Evolutionary conservation across 2,888 invertebrate genomes (phyloP).

Genomic region (Acrocyrtus sp.): DNA sequence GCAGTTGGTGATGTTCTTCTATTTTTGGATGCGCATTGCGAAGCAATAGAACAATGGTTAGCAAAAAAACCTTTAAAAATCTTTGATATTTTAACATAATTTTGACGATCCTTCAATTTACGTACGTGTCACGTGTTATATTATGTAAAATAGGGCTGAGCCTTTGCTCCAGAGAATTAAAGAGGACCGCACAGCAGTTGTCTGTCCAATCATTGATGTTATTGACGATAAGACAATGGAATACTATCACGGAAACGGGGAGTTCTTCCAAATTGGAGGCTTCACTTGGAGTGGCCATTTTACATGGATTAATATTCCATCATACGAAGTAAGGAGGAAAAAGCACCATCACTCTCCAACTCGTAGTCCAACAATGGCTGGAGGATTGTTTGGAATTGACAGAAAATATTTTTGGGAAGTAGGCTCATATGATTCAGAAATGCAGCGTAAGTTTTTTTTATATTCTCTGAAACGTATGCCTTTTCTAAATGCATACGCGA

Average conservation of each 20-base stretch:
- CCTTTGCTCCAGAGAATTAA: conserved; percentile 88
- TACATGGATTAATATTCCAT: conserved; percentile 70
- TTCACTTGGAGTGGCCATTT: conserved; percentile 93
- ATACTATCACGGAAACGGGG: conserved; percentile 73
- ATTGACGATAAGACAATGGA: conserved; percentile 84
- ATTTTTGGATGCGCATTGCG: conserved; percentile 94
- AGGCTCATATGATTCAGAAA: conserved; percentile 94
- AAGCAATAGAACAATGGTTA: conserved; percentile 80
- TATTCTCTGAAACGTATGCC: too few species aligned
- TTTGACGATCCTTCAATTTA: not conserved
- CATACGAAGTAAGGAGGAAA: conserved; percentile 56
- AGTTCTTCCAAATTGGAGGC: conserved; percentile 77
- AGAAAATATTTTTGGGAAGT: conserved; percentile 94
- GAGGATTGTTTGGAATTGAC: conserved; percentile 94
- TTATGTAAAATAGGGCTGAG: conserved; percentile 83
- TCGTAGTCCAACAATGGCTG: conserved; percentile 97
- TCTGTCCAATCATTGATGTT: conserved; percentile 95
- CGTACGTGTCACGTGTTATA: not conserved
- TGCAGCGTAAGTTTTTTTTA: conserved; percentile 88
- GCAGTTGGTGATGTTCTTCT: conserved; percentile 84
- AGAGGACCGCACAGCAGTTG: conserved; percentile 80
- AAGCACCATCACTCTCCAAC: conserved; percentile 69
- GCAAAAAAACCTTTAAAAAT: too few species aligned
- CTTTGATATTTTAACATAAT: too few species aligned
- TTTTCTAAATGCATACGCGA: too few species aligned